Base-by-base conservation (phyloP, 37 sponge, comb jelly and placozoan genomes). In the Corticium candelabrum region DNA sequence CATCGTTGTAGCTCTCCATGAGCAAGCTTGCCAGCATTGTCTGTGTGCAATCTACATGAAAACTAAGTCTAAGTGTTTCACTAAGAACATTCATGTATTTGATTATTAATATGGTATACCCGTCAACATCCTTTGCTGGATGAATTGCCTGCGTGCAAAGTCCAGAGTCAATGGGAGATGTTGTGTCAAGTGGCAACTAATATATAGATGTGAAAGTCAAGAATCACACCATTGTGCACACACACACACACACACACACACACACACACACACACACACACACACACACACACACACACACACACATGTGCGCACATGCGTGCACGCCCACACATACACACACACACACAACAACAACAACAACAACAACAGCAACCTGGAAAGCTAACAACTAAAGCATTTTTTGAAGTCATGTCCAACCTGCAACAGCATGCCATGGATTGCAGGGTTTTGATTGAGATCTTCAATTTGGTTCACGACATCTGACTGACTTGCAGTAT, bases 1-100 rank as follows among this genome's bases (percentile, higher is more conserved):
- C 84, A 80, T 3, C 35, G 37, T 1, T 30, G 35, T 0, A 83
- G 3, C 5, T 83, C 83, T 3, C 99, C 94, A n/a, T 77, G 43
- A 3, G 99, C 72, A 7, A 97, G 85, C 37, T 82, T 40, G 0
- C 99, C 99, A 3, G 89, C 82, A 83, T 91, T 97, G 35, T 78
- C 70, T 40, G 86, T 92, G 2, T 68, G 38, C 70, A 79, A 7
- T 34, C 33, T 32, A 73, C 3, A 74, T 11, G 62, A 50, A 21
- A 50, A 50, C 15, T 27, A 21, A 11, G 21, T 27, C 62, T 11
- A 11, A 27, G 11, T 11, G 11, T 27, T 11, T 27, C 15, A 50
- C 11, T 11, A 78, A 91, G 91, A 37, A 97, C 98, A 79, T 93
- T 91, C 78, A 89, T 88, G 27, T 37, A 37, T 33, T 40, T 68